These are phyloP conservation scores for Lingula anatina DNA, from an alignment of 2,888 invertebrate genomes.

Conservation along the genomic window DNA sequence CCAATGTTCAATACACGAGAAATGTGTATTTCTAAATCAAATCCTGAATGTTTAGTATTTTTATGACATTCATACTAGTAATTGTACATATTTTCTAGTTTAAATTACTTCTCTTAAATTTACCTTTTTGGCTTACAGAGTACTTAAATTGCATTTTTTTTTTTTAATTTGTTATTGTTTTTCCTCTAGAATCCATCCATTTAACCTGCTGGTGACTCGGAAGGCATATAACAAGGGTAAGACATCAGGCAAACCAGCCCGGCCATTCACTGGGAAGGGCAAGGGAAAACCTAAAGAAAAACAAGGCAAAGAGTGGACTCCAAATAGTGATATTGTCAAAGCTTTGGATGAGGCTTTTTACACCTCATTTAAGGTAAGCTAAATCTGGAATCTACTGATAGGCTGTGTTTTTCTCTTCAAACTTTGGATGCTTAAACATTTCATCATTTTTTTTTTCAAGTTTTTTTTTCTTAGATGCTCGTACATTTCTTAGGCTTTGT, in stretches of 20 bases:
- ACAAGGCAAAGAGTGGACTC: conserved; percentile 35
- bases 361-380: conserved; percentile 31
- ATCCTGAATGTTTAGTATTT: too few relatives aligned
- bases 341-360: conserved; percentile 40
- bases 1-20: too few relatives aligned
- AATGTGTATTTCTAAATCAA: too few relatives aligned
- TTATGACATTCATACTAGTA: too few relatives aligned
- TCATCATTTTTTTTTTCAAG: neutral
- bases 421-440: neutral
- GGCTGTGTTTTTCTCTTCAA: neutral
- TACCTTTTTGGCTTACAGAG: too few relatives aligned
- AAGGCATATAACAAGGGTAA: conserved; percentile 36
- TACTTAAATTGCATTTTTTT: too few relatives aligned
- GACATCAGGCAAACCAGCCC: too few relatives aligned
- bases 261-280: too few relatives aligned
- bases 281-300: conserved; percentile 34
- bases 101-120: too few relatives aligned
- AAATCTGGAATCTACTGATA: neutral
- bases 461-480: neutral
- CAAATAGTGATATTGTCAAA: conserved; percentile 20
- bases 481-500: neutral
- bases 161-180: too few relatives aligned
- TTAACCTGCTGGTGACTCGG: conserved; percentile 38
- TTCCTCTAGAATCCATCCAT: conserved; percentile 44
- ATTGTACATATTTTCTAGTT: too few relatives aligned